phyloP scores from a whole-genome alignment of 2,888 invertebrate species.

The Nymphalis polychloros region DNA sequence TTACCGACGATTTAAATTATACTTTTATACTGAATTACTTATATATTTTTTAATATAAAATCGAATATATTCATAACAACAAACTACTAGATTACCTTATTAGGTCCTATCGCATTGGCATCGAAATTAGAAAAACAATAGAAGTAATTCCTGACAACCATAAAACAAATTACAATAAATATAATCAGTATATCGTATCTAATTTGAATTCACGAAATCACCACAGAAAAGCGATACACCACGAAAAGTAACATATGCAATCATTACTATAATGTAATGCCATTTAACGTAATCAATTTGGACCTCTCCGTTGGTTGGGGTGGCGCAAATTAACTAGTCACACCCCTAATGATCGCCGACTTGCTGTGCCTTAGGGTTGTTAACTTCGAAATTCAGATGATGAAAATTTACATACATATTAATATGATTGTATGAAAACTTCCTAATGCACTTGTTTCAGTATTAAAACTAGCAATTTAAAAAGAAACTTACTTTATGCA shows the following conservation, averaged over 20 bases:
- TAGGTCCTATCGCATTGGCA: too few relatives aligned
- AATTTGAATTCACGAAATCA: constrained; percentile 47
- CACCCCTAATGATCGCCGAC: constrained; percentile 58
- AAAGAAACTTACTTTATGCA: too few relatives aligned
- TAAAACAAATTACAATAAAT: constrained; percentile 18
- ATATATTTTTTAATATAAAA: too few relatives aligned
- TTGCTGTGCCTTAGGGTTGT: constrained; percentile 26
- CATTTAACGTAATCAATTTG: constrained; percentile 77
- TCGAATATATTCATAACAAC: too few relatives aligned
- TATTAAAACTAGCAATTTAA: too few relatives aligned
- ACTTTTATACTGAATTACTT: too few relatives aligned
- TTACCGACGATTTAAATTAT: too few relatives aligned
- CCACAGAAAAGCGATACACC: constrained; percentile 40
- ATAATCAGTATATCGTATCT: constrained; percentile 30
- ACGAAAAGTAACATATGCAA: constrained; percentile 70
- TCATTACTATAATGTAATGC: constrained; percentile 72
- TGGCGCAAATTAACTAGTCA: constrained; percentile 70
- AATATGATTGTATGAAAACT: not conserved
- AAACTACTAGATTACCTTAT: not conserved
- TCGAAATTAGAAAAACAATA: not conserved
- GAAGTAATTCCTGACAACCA: not conserved
- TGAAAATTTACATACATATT: constrained; percentile 1
- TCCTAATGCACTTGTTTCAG: too few relatives aligned
- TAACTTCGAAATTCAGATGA: not conserved
- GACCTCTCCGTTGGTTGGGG: constrained; percentile 40